phyloP scores from a whole-genome alignment of 2,888 invertebrate species.

The Abscondita cerata region DNA sequence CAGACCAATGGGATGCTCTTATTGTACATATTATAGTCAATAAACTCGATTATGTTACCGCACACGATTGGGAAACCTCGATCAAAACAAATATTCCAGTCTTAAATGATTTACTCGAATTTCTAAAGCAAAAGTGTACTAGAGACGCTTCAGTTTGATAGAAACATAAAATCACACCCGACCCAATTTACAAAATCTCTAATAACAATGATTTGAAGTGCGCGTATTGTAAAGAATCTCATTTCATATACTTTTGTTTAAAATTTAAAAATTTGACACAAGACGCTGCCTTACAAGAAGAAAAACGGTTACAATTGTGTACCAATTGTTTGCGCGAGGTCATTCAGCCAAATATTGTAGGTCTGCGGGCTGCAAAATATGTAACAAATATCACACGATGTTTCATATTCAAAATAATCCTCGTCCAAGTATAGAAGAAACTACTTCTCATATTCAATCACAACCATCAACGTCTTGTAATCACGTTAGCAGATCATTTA shows the following conservation, averaged over 20 bases:
- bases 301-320: neutral
- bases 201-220: too few species aligned
- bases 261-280: neutral
- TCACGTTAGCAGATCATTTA: too few species aligned
- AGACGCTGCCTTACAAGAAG: neutral
- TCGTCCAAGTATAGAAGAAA: too few species aligned
- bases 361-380: neutral
- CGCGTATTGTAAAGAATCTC: too few species aligned
- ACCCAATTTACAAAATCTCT: too few species aligned
- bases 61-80: constrained; percentile 17
- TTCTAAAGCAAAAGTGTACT: neutral
- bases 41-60: constrained; percentile 16
- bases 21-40: constrained; percentile 3
- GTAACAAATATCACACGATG: neutral
- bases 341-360: neutral
- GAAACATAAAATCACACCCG: too few species aligned
- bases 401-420: neutral
- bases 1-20: constrained; percentile 15
- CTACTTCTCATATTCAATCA: too few species aligned
- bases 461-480: too few species aligned
- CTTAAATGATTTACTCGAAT: neutral
- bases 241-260: too few species aligned
- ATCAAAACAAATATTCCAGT: neutral
- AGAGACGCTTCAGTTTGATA: neutral
- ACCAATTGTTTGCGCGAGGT: neutral